Evolutionary conservation across 2,888 invertebrate genomes (phyloP).

Genomic region (Drosophila mettleri): DNA sequence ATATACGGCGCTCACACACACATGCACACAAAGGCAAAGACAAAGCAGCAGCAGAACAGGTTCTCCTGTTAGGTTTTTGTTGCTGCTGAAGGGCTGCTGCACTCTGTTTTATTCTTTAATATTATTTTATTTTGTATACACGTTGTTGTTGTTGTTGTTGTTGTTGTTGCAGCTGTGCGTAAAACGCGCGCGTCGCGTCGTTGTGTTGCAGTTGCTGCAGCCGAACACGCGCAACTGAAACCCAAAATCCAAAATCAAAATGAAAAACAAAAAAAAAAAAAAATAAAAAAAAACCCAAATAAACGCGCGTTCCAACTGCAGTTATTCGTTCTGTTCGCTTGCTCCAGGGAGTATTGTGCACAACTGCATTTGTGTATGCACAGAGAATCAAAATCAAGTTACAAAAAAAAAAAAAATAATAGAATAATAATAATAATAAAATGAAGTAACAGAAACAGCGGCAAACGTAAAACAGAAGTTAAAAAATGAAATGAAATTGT

Average conservation of each 20-base stretch:
- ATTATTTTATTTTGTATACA: constrained; percentile 16
- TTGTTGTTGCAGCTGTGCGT: constrained; percentile 32
- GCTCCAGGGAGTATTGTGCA: constrained; percentile 1
- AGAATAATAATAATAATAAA: constrained; percentile 4
- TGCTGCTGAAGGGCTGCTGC: constrained; percentile 44
- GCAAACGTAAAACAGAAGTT: constrained; percentile 41
- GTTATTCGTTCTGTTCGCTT: not conserved
- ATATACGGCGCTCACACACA: constrained; percentile 33
- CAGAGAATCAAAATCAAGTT: constrained; percentile 8
- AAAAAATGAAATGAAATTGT: constrained; percentile 23
- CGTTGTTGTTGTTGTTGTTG: constrained; percentile 19
- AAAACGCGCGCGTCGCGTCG: constrained; percentile 47
- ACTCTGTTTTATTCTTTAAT: constrained; percentile 22
- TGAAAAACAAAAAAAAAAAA: constrained; percentile 6
- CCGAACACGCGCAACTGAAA: constrained; percentile 57
- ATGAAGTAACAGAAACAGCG: constrained; percentile 17
- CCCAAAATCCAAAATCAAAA: constrained; percentile 35
- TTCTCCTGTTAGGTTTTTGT: constrained; percentile 39
- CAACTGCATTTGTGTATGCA: not conserved
- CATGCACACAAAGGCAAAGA: constrained; percentile 20
- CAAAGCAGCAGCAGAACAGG: constrained; percentile 46
- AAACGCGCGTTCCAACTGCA: constrained; percentile 30
- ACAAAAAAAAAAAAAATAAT: constrained; percentile 15
- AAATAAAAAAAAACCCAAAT: constrained; percentile 25
- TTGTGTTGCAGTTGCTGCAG: constrained; percentile 58